Conservation (phyloP, 2,888 invertebrate genomes). For the Meta bourneti region DNA sequence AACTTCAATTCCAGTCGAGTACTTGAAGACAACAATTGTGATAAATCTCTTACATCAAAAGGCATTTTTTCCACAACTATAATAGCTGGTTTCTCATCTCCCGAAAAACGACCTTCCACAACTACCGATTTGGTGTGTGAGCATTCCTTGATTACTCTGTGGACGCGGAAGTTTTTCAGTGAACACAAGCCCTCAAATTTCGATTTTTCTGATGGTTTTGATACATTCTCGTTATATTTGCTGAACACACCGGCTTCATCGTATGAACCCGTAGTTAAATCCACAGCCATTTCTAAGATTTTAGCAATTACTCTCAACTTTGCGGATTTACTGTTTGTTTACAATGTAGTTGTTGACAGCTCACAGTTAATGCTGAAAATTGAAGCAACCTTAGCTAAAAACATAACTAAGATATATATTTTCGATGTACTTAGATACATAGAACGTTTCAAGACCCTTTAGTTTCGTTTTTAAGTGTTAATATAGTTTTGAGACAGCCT, state of each 20-base stretch:
- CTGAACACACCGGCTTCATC: constrained; percentile 68
- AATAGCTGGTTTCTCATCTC: constrained; percentile 64
- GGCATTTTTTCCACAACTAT: constrained; percentile 65
- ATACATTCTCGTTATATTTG: constrained; percentile 42
- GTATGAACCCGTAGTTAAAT: constrained; percentile 69
- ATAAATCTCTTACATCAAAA: constrained; percentile 60
- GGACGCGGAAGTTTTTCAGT: constrained; percentile 53
- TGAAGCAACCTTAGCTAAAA: too few species aligned
- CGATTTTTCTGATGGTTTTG: constrained; percentile 10
- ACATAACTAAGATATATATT: too few species aligned
- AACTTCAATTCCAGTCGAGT: constrained; percentile 66
- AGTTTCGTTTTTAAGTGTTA: too few species aligned
- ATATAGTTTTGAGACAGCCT: too few species aligned
- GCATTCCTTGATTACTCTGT: constrained; percentile 60
- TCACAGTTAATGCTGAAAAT: constrained; percentile 16
- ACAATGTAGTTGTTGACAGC: constrained; percentile 23
- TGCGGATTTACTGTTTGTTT: constrained; percentile 27
- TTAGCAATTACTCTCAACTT: background rate
- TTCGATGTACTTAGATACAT: too few species aligned
- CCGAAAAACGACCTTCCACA: constrained; percentile 62
- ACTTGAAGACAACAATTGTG: constrained; percentile 41
- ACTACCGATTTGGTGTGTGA: constrained; percentile 51
- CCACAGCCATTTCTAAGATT: constrained; percentile 59
- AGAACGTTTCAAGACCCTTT: too few species aligned
- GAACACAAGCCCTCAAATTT: constrained; percentile 25